Evolutionary conservation across 2,797 vertebrate species (phyloP).

Genomic region (Pteronotus mesoamericanus): DNA sequence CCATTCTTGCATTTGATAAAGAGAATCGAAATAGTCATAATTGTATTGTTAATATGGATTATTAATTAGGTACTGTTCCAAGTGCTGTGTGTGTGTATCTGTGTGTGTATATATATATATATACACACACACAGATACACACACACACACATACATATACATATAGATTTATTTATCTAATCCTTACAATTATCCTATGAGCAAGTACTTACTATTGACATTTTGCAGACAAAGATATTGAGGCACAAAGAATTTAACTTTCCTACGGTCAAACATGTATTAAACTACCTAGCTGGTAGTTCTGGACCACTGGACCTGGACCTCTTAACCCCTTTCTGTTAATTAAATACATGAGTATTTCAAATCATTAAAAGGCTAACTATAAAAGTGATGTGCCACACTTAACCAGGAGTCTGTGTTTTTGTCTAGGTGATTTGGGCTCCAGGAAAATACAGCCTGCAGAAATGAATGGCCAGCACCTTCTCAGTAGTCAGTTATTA

Average conservation of each 20-base stretch:
- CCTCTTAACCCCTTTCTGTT: not conserved
- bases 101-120: too few species aligned
- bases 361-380: not conserved
- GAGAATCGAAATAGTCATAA: not conserved
- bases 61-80: not conserved
- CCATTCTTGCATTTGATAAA: not conserved
- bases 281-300: not conserved
- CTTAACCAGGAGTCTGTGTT: not conserved
- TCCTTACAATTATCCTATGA: not conserved
- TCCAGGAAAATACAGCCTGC: not conserved
- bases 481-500: not conserved
- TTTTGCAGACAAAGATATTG: not conserved
- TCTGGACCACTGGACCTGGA: not conserved
- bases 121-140: too few species aligned
- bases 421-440: not conserved
- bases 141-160: too few species aligned
- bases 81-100: too few species aligned
- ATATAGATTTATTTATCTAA: not conserved
- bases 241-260: not conserved
- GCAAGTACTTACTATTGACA: not conserved
- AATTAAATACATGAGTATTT: not conserved
- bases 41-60: not conserved
- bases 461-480: not conserved
- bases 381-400: not conserved
- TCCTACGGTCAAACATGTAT: not conserved